Evolutionary conservation across 1,140 invertebrate genomes (phyloP).

Genomic region (Diprion similis): DNA sequence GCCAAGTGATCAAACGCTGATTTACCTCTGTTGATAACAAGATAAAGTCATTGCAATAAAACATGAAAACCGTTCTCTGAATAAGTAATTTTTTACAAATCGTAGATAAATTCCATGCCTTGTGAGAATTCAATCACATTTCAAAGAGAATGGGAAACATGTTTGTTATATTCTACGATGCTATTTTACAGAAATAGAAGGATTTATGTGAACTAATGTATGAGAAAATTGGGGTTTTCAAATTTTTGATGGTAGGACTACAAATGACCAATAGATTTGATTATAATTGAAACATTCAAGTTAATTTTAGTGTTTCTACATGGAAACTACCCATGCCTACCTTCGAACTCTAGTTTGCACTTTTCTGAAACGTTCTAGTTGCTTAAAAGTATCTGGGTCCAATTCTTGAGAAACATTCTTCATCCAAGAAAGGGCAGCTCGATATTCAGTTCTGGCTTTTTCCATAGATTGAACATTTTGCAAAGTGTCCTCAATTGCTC

Average conservation of each 20-base stretch:
- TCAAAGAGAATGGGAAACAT: not conserved
- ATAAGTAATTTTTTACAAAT: no score
- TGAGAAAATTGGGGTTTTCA: no score
- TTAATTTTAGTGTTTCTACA: not conserved
- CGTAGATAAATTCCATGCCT: not conserved
- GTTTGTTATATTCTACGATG: no score
- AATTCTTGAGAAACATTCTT: conserved; percentile 95
- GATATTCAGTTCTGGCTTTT: conserved; percentile 93
- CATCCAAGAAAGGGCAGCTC: conserved; percentile 98
- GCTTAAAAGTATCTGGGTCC: conserved; percentile 95
- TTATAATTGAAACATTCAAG: no score
- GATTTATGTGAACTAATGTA: no score
- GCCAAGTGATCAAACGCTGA: conserved; percentile 92
- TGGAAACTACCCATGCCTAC: conserved; percentile 26
- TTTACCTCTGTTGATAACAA: conserved; percentile 70
- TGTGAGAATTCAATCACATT: not conserved
- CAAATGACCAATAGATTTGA: no score
- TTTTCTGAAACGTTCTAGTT: conserved; percentile 95
- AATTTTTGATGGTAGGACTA: no score
- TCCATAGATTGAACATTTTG: conserved; percentile 94
- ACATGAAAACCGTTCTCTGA: no score
- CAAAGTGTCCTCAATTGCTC: conserved; percentile 93
- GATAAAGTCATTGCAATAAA: conserved; percentile 9
- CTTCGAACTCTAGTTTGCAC: conserved; percentile 77
- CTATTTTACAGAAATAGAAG: no score